Conservation (phyloP, 1,140 invertebrate species). For the Varroa destructor region DNA sequence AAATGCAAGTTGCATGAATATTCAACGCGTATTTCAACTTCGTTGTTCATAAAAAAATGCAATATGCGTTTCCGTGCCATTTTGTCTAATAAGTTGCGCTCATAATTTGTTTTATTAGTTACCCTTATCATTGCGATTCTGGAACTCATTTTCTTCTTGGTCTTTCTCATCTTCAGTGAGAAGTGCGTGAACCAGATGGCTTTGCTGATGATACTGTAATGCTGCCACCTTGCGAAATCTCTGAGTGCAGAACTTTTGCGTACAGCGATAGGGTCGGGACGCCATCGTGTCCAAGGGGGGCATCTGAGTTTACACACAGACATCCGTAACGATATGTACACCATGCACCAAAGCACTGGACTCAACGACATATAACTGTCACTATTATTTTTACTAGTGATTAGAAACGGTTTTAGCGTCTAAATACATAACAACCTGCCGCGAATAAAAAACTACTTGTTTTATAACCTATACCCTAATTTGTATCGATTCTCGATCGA, state of each 20-base stretch:
- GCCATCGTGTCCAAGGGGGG: not conserved
- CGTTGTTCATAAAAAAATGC: not conserved
- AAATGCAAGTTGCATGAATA: too few species aligned
- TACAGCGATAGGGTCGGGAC: not conserved
- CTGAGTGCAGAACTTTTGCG: constrained; percentile 14
- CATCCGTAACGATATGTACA: too few species aligned
- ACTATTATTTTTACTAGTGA: not conserved
- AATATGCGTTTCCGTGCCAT: not conserved
- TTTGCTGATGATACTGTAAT: constrained; percentile 14
- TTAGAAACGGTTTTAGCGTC: not conserved
- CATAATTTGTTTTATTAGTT: not conserved
- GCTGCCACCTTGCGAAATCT: constrained; percentile 10
- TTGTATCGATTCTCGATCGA: too few species aligned
- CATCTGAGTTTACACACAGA: too few species aligned
- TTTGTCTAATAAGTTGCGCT: not conserved
- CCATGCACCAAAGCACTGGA: not conserved
- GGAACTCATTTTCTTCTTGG: constrained; percentile 14
- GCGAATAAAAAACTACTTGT: not conserved
- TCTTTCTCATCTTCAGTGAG: constrained; percentile 10
- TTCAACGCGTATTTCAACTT: not conserved
- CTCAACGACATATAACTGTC: not conserved
- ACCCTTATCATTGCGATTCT: constrained; percentile 15
- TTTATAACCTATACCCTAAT: too few species aligned
- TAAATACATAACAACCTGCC: not conserved
- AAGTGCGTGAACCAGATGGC: not conserved